Conservation (phyloP, 2,888 invertebrate species). For the Lomographa bimaculata region DNA sequence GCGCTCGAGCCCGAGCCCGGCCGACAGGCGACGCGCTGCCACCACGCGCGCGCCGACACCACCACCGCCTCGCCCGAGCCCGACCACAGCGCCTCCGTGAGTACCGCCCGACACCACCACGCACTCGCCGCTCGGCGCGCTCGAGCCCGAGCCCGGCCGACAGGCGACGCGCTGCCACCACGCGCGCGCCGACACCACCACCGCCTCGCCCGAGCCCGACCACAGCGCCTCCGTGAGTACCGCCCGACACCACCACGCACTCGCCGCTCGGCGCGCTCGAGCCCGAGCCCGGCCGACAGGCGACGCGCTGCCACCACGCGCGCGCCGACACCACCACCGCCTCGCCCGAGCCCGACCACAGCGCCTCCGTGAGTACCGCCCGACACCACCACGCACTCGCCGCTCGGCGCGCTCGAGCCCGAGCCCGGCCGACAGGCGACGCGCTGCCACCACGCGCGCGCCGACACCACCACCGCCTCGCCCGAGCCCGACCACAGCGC, state of each 20-base stretch:
- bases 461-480: conserved; percentile 75
- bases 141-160: conserved; percentile 49
- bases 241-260: conserved; percentile 93
- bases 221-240: conserved; percentile 77
- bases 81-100: conserved; percentile 71
- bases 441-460: conserved; percentile 45
- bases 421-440: conserved; percentile 41
- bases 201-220: conserved; percentile 73
- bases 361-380: conserved; percentile 85
- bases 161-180: conserved; percentile 41
- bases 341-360: conserved; percentile 72
- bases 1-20: conserved; percentile 63
- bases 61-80: conserved; percentile 75
- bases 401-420: conserved; percentile 83
- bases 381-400: conserved; percentile 93
- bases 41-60: conserved; percentile 63
- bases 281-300: conserved; percentile 41
- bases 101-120: conserved; percentile 94
- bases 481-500: conserved; percentile 73
- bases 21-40: conserved; percentile 39
- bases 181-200: conserved; percentile 72
- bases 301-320: conserved; percentile 42
- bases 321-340: conserved; percentile 74
- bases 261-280: conserved; percentile 88
- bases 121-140: conserved; percentile 89